Evolutionary conservation across 2,113 vertebrate species (phyloP).

Genomic region (Cercocebus atys): DNA sequence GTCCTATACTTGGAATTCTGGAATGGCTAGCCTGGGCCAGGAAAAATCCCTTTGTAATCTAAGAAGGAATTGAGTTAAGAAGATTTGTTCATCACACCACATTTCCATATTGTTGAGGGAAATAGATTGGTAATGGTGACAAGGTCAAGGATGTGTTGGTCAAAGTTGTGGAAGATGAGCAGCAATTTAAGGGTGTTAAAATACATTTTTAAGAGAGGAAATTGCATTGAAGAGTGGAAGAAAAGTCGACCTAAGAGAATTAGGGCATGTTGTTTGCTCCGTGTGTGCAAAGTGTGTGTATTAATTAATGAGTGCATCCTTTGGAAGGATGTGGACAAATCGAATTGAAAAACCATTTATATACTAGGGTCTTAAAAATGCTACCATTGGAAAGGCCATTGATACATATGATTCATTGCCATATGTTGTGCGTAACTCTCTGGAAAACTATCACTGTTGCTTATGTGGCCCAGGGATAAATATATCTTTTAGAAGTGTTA

Average conservation of each 20-base stretch:
- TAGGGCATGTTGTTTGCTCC: background rate
- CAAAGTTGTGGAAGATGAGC: background rate
- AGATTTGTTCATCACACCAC: background rate
- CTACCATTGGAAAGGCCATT: background rate
- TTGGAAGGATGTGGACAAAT: slow-evolving; percentile 31
- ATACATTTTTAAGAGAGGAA: background rate
- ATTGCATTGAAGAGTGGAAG: background rate
- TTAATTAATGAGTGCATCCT: background rate
- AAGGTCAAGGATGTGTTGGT: background rate
- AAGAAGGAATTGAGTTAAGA: slow-evolving; percentile 15
- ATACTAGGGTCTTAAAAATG: slow-evolving; percentile 11
- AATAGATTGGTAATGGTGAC: background rate
- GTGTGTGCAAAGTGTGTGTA: rapidly evolving
- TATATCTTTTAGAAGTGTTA: background rate
- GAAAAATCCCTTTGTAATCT: background rate
- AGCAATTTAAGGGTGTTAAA: background rate
- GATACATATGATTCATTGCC: background rate
- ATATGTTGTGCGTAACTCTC: background rate
- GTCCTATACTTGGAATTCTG: background rate
- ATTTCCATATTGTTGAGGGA: background rate
- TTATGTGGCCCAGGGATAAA: background rate
- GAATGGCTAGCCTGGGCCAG: background rate
- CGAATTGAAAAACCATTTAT: background rate
- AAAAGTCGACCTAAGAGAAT: background rate
- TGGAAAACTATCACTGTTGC: background rate